Evolutionary conservation across 2,797 vertebrate species (phyloP).

Genomic region (Enoplosus armatus): DNA sequence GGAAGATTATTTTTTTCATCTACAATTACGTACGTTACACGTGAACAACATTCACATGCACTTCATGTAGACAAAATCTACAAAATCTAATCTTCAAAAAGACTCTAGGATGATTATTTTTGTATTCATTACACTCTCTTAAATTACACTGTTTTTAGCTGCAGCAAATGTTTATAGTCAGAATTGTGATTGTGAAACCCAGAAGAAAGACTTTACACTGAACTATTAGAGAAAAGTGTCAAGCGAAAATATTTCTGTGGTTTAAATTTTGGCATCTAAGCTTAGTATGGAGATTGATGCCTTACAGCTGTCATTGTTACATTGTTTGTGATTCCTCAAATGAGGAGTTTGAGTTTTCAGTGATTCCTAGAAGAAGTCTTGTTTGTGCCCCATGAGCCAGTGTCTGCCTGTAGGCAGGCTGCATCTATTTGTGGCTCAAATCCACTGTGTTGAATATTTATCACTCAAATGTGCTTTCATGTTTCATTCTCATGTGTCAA

Average conservation of each 20-base stretch:
- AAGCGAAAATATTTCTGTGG: not conserved
- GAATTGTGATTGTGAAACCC: not conserved
- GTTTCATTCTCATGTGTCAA: conserved; percentile 20
- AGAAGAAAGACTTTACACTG: not conserved
- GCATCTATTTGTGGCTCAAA: conserved; percentile 43
- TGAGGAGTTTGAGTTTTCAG: conserved; percentile 1
- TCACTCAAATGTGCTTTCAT: conserved; percentile 12
- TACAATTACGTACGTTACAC: not conserved
- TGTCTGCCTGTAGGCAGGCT: conserved; percentile 35
- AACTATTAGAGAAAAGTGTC: not conserved
- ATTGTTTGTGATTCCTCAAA: conserved; percentile 14
- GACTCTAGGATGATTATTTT: not conserved
- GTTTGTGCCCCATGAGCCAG: conserved; percentile 17
- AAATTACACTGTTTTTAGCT: not conserved
- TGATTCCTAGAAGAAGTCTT: conserved; percentile 50
- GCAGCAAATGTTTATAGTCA: not conserved
- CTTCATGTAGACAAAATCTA: not conserved
- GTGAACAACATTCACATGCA: not conserved
- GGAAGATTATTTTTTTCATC: not conserved
- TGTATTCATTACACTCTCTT: not conserved
- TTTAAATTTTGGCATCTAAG: not conserved
- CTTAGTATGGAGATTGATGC: not conserved
- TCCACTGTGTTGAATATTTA: conserved; percentile 51
- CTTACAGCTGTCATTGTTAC: not conserved
- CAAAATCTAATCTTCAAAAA: not conserved